phyloP scores from a whole-genome alignment of 2,888 invertebrate species.

The Heliconius erato region DNA sequence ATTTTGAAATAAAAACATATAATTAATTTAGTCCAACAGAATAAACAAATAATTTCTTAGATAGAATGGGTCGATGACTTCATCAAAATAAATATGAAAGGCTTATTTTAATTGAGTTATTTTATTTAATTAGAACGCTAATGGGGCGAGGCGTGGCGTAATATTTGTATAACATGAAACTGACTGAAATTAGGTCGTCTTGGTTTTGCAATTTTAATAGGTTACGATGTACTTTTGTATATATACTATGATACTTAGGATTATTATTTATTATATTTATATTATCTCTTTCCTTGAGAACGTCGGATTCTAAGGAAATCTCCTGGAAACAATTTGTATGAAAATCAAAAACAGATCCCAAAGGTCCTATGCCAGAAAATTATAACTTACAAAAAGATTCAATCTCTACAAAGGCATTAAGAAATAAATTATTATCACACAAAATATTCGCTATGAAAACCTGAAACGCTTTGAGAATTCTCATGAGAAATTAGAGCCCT shows the following conservation, averaged over 20 bases:
- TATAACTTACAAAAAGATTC: background rate
- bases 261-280: background rate
- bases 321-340: too few relatives aligned
- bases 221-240: background rate
- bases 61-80: conserved; percentile 19
- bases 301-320: too few relatives aligned
- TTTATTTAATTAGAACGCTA: conserved; percentile 44
- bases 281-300: too few relatives aligned
- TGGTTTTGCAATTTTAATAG: conserved; percentile 26
- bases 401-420: background rate
- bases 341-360: background rate
- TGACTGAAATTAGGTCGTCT: conserved; percentile 29
- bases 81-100: conserved; percentile 23
- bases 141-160: conserved; percentile 44
- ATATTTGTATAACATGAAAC: conserved; percentile 45
- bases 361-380: too few relatives aligned
- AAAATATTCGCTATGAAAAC: background rate
- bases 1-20: too few relatives aligned
- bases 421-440: background rate
- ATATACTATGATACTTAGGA: background rate
- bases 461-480: background rate
- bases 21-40: too few relatives aligned
- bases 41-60: background rate
- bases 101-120: conserved; percentile 36
- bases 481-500: conserved; percentile 10